Conservation (phyloP, 30 jellyfish, hydroid and myxozoan species). For the Cassiopea andromeda region DNA sequence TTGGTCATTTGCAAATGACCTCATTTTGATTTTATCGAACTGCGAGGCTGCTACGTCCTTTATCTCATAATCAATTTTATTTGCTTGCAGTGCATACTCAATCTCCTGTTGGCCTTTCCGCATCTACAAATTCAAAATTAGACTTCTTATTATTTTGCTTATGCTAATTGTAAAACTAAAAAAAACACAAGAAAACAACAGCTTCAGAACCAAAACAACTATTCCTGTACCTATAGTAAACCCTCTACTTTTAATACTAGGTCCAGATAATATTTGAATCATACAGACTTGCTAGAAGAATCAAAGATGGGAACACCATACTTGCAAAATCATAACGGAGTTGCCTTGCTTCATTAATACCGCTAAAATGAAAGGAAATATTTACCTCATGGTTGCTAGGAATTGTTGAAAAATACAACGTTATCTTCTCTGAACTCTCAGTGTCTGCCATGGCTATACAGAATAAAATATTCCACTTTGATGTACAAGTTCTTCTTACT, state of each 20-base stretch:
- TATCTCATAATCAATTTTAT: conserved; percentile 43
- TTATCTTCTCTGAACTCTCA: conserved; percentile 29
- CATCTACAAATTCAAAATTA: conserved; percentile 18
- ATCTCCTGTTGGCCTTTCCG: conserved; percentile 58
- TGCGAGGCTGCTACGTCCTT: conserved; percentile 63
- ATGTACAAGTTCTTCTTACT: neutral
- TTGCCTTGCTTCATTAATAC: too few relatives aligned
- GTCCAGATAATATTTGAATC: neutral
- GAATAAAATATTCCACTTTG: neutral
- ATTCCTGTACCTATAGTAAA: neutral
- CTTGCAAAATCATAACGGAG: too few relatives aligned
- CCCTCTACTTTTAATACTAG: neutral
- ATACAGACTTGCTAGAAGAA: too few relatives aligned
- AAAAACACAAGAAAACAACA: too few relatives aligned
- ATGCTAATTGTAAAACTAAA: too few relatives aligned
- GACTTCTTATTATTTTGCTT: too few relatives aligned
- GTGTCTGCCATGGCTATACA: neutral
- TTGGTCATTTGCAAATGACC: conserved; percentile 56
- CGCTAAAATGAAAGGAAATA: neutral
- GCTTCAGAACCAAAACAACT: too few relatives aligned
- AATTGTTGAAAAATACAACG: conserved; percentile 54
- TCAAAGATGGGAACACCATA: too few relatives aligned
- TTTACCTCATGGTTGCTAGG: conserved; percentile 62
- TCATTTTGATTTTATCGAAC: conserved; percentile 66
- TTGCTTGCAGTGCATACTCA: conserved; percentile 54